Evolutionary conservation across 2,113 vertebrate species (phyloP), one percentile per base, ranked within the genome.

Genomic region (Nesogale talazaci): DNA sequence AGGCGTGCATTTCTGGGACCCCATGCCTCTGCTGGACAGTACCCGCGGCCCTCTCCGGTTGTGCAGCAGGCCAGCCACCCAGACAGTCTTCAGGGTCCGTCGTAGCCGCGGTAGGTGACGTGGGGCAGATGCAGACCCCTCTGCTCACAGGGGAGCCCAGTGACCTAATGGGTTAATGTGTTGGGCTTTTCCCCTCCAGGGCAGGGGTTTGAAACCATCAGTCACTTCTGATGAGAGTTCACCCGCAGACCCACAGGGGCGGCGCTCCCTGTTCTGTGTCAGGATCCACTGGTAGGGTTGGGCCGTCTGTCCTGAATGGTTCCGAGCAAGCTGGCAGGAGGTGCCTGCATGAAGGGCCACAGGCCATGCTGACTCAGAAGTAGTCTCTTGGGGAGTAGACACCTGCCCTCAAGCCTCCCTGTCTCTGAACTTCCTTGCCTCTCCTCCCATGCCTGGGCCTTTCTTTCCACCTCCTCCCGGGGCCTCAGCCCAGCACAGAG

Each of bases 351-450:
- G 76, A 83, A 82, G 59, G 94, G 90, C 92, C 94, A 90, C n/a
- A 93, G 93, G 91, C 83, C 34, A 0, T 57, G 85, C 94, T 97
- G 97, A 97, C 90, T 97, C 96, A 96, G 94, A 91, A 70, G 61
- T 69, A 67, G 59, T 94, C 79, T 92, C 87, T 46, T 75, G 52
- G 91, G 92, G 14, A 75, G 72, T 83, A 92, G 72, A 93, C 65
- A 82, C 56, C 87, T 80, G 86, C 70, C 74, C 31, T 0, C 2
- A 72, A 90, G 40, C 70, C 40, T 93, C 81, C 87, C 86, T 93
- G 87, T 63, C 81, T 85, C 78, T 92, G 89, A 89, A 87, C 40
- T 92, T 95, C 83, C 80, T 96, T 63, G 23, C 29, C 29, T 72
- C 3, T 65, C 22, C 56, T 75, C 38, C 89, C 77, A 23, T 70